Evolutionary conservation across 2,113 vertebrate genomes (phyloP), one percentile per base, ranked within the genome.

Genomic region (Ameiurus melas): DNA sequence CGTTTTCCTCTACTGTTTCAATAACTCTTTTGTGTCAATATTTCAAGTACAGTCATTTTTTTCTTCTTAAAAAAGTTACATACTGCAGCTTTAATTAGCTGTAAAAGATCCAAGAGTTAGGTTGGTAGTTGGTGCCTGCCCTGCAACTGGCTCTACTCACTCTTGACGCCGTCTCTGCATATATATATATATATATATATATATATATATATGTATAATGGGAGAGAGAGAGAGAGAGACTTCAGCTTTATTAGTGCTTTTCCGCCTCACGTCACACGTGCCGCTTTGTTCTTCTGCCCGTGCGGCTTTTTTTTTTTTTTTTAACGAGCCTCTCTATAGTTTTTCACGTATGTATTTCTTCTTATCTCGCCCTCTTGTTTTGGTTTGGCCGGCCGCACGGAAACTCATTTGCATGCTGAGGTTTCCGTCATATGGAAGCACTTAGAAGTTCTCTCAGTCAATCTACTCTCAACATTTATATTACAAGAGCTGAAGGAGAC

Each of bases 81-180:
- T 62, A 83, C 80, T 62, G 57, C 57, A 43, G 57, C 80, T 83
- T 83, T 83, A 83, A 83, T 83, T 83, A 83, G 58, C 80, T 83
- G 57, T 92, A 90, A 93, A 94, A 91, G 71, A 27, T 90, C 68
- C 90, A 89, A 92, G 85, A 83, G 64, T 68, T 30, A 47, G 47
- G 47, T 36, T 30, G 71, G 84, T 36, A 47, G 36, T 77, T 4
- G 70, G n/a, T 83, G 57, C 57, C 8, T 6, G 30, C 71, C 33
- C 81, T 88, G 87, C 30, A 33, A 58, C 60, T 36, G 88, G 75
- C 66, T 85, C 77, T 58, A 10, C 57, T 51, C 16, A 27, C n/a
- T 85, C 73, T 82, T 36, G 51, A 84, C 71, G n/a, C 62, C 51
- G 71, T 86, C 87, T 53, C 77, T 68, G 78, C 70, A 84, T 90